Evolutionary conservation across 64 coral and sea anemone species (phyloP), one percentile per base, ranked within the genome.

Genomic region (Orbicella faveolata): DNA sequence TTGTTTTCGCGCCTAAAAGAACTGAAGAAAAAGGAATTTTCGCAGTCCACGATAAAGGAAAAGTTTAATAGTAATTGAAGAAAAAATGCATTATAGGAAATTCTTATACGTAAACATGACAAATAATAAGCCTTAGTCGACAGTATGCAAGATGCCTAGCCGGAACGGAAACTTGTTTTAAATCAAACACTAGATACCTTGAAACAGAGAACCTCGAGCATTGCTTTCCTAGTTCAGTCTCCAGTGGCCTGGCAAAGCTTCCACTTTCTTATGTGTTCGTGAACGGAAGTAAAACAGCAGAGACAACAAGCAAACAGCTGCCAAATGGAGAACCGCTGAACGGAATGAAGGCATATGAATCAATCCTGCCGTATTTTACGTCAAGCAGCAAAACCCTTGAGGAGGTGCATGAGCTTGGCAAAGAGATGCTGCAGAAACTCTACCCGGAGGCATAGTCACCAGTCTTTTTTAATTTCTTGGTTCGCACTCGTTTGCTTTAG

Each of bases 221-320:
- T 61, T 92, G 90, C n/a, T 75, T 92, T 25, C 90, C 90, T 20
- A 92, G 83, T 26, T 67, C 26, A 4, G 59, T 92, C 67, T 92
- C 90, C 21, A 92, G 90, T 74, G 90, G 90, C 59, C 62, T 92
- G 18, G 90, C 83, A n/a, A 92, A 26, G 6, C 90, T 80, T 70
- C 90, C 90, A 1, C 57, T 92, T 11, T 77, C 73, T 19, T 73
- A 87, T 26, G 76, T 92, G n/a, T 92, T 79, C 23, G 30, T 68
- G 5, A 87, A 92, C 59, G 90, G 90, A 17, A 87, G 21, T 4
- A 18, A 26, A 48, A 92, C 90, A 35, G 61, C 36, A 11, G 7
- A 77, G 20, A 37, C 9, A 13, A 87, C 90, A 1, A 70, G 36
- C 13, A 86, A 87, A 39, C 68, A 70, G 41, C 51, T 92, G 25